Conservation (phyloP, 2,113 vertebrate genomes). For the Agapornis roseicollis region DNA sequence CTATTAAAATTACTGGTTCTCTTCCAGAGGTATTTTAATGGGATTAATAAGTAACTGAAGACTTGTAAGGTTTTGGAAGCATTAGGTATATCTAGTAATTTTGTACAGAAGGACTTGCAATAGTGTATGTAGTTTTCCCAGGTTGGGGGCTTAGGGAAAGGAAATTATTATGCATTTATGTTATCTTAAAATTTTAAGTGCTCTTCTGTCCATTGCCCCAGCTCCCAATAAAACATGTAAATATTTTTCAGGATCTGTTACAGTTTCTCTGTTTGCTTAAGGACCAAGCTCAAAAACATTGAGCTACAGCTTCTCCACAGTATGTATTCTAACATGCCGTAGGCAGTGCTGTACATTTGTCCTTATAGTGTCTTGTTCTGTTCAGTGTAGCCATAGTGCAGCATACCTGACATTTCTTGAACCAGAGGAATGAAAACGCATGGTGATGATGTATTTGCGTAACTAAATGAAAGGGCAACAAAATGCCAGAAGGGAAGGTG, state of each 20-base stretch:
- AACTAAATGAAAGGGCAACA: background rate
- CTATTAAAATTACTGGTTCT: slow-evolving; percentile 27
- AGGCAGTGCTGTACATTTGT: background rate
- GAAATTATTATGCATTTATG: background rate
- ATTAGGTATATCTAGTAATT: background rate
- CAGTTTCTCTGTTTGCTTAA: background rate
- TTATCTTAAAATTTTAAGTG: background rate
- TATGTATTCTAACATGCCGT: background rate
- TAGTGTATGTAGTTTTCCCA: background rate
- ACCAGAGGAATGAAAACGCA: background rate
- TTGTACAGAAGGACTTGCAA: background rate
- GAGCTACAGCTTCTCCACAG: background rate
- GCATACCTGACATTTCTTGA: background rate
- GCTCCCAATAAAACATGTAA: background rate
- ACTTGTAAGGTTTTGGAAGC: background rate
- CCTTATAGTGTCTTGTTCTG: background rate
- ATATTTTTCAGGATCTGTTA: background rate
- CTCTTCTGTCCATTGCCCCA: background rate
- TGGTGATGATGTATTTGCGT: background rate
- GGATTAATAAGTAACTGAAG: background rate
- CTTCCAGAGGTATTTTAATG: slow-evolving; percentile 25
- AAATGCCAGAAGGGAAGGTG: background rate
- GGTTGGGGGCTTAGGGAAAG: background rate
- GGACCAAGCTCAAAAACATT: background rate
- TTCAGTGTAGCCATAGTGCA: background rate